Evolutionary conservation across 2,888 invertebrate species (phyloP), one percentile per base, ranked within the genome.

Genomic region (Taphrorychus bicolor): DNA sequence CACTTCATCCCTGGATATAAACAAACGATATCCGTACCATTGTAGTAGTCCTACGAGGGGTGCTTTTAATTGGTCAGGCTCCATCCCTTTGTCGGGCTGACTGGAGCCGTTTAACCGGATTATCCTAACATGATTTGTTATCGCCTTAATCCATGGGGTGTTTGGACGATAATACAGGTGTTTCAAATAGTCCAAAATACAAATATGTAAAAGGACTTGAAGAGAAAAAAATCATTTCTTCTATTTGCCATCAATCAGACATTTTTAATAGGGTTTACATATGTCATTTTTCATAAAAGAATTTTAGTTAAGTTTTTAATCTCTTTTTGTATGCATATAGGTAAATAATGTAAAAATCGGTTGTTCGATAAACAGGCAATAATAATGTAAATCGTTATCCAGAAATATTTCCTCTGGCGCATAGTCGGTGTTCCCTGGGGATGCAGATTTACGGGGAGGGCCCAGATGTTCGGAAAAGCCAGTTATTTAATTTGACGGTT

Each of bases 401-500:
- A 51, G 53, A 53, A 62, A 58, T 54, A 59, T 24, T 40, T 58
- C 18, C 24, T 9, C 22, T n/a, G 45, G 49, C 23, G 21, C 51
- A n/a, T 18, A 5, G 32, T 23, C 63, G 19, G 21, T n/a, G 63
- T 52, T 75, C 76, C 73, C 76, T 21, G 54, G 75, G 74, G 75
- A 74, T 70, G 70, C 70, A 73, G 73, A 75, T 75, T 74, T 74
- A 72, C 67, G 70, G 66, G 69, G 41, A 63, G 76, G 76, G 56
- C 79, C 73, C 80, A 81, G 79, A 77, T 81, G 80, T 77, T 76
- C 74, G 63, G 42, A 32, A 72, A 73, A 76, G 74, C 75, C 70
- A 70, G 73, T 79, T 79, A 80, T 81, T 78, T 80, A 78, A 81
- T 80, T 81, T 79, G 73, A 65, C 75, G 74, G 77, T 80, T 80